phyloP scores from a whole-genome alignment of 2,113 vertebrate species.

The Arothron firmamentum region DNA sequence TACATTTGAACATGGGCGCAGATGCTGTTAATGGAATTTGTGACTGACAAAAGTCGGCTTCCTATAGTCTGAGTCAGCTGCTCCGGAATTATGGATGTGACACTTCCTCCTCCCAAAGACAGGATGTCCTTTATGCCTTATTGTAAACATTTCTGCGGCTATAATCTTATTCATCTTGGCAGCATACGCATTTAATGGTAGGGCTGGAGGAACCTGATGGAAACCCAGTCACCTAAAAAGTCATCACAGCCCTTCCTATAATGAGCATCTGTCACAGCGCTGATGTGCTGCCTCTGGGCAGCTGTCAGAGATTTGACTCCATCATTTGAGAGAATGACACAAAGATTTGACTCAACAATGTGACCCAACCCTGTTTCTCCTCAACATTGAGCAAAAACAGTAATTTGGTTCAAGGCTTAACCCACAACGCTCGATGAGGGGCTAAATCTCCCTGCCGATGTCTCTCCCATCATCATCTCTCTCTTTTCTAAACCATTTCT shows the following conservation, averaged over 20 bases:
- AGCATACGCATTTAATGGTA: slow-evolving; percentile 46
- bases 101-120: slow-evolving; percentile 59
- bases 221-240: slow-evolving; percentile 66
- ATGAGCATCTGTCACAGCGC: slow-evolving; percentile 62
- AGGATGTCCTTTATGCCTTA: slow-evolving; percentile 45
- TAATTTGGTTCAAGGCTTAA: slow-evolving; percentile 62
- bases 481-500: slow-evolving; percentile 48
- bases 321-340: slow-evolving; percentile 57
- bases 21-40: background rate
- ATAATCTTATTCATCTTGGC: background rate
- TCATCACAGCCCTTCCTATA: slow-evolving; percentile 62
- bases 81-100: slow-evolving; percentile 47
- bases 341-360: slow-evolving; percentile 61
- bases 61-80: background rate
- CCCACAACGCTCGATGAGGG: slow-evolving; percentile 34
- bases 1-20: slow-evolving; percentile 6
- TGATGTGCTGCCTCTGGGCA: slow-evolving; percentile 65
- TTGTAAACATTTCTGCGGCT: slow-evolving; percentile 43
- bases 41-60: background rate
- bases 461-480: slow-evolving; percentile 9
- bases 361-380: slow-evolving; percentile 48
- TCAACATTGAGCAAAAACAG: slow-evolving; percentile 22
- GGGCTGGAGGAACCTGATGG: slow-evolving; percentile 41
- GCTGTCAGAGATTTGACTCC: slow-evolving; percentile 59
- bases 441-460: slow-evolving; percentile 7